Evolutionary conservation across 1,140 invertebrate genomes (phyloP), one percentile per base, ranked within the genome.

Genomic region (Amyelois transitella): DNA sequence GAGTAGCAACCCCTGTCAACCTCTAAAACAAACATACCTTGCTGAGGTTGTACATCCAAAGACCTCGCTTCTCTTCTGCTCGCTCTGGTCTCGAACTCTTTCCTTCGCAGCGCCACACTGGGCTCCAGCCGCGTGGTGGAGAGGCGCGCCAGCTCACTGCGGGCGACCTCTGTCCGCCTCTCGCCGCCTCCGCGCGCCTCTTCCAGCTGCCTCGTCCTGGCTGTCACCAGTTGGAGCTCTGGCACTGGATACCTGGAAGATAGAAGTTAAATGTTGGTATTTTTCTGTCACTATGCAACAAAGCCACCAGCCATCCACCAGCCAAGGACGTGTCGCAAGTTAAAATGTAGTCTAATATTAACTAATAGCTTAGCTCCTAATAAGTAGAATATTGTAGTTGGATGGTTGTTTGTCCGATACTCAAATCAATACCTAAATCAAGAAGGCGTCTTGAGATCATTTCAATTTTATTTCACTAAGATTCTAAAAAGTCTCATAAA

Each of bases 201-300:
- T 69, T 95, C 94, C 75, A 96, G 93, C 67, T 94, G 93, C 58
- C 91, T 91, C 0, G 93, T 93, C n/a, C 93, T 84, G 50, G 91
- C 91, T 1, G 92, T 92, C 18, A 94, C 93, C 38, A 94, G 89
- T 66, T 93, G 92, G 14, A 92, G 71, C 22, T 90, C 90, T 6
- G 90, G 86, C 55, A 89, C 77, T 17, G 89, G 88, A 59, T 90
- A 91, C 73, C 92, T 92, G 52, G 4, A 62, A 59, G 32, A 28
- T 8, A 28, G 8, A 25, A 57, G n/a, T n/a, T n/a, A n/a, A n/a
- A n/a, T n/a, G n/a, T n/a, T n/a, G n/a, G n/a, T n/a, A n/a, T n/a
- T n/a, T n/a, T n/a, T n/a, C n/a, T n/a, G n/a, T n/a, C n/a, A n/a
- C n/a, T n/a, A n/a, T n/a, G n/a, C n/a, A n/a, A n/a, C n/a, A n/a